phyloP scores from a whole-genome alignment of 2,888 invertebrate species.

The Orchesella flavescens region DNA sequence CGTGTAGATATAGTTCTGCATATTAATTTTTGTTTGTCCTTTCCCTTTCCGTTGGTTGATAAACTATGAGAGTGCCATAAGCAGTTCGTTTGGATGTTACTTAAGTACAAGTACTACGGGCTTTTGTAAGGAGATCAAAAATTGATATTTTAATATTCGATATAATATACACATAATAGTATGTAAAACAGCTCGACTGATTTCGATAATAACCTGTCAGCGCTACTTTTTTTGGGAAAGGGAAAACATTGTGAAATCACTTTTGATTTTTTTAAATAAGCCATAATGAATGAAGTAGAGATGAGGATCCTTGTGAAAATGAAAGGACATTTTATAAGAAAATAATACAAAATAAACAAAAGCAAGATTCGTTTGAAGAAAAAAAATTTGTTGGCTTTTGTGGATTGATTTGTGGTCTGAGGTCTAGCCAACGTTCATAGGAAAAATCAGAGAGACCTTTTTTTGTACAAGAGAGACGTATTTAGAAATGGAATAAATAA shows the following conservation, averaged over 20 bases:
- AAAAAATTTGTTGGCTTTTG: conserved; percentile 1
- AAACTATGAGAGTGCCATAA: too few species aligned
- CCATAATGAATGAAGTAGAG: conserved; percentile 12
- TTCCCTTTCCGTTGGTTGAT: conserved; percentile 2
- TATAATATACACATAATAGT: background rate
- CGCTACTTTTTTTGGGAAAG: conserved; percentile 24
- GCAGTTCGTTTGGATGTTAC: too few species aligned
- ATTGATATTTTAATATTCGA: background rate
- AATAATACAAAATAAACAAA: background rate
- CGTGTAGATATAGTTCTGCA: background rate
- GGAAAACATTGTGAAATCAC: conserved; percentile 45
- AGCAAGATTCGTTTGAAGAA: background rate
- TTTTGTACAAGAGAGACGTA: background rate
- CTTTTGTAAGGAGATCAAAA: background rate
- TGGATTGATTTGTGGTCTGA: conserved; percentile 35
- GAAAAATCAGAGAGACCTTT: conserved; percentile 5
- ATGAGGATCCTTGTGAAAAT: conserved; percentile 8
- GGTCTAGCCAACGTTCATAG: background rate
- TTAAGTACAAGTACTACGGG: too few species aligned
- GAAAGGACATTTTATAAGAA: conserved; percentile 23
- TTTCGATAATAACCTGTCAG: conserved; percentile 37
- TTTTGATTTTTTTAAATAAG: conserved; percentile 28
- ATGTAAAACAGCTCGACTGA: conserved; percentile 20
- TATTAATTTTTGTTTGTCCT: conserved; percentile 11
- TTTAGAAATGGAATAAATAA: background rate